A percentile compares a stretch with the other conserved stretches of the same genome.
These are phyloP conservation scores for Dromaius novaehollandiae DNA, from an alignment of 2,113 vertebrate genomes.

Conservation along the genomic window DNA sequence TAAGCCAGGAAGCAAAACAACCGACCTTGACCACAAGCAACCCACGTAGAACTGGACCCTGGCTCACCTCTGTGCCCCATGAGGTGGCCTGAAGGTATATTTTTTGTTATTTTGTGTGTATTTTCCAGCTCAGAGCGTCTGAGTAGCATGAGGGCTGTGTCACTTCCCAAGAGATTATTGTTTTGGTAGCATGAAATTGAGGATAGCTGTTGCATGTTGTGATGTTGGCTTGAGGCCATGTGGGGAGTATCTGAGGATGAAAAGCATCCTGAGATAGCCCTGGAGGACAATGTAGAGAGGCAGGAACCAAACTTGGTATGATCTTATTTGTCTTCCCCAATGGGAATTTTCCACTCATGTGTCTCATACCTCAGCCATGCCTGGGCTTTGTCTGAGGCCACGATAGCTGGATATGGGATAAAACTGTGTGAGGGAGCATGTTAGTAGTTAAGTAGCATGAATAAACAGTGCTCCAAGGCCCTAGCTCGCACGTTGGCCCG, in stretches of 20 bases:
- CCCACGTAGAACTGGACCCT: neutral
- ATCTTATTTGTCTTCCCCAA: neutral
- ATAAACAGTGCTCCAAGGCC: neutral
- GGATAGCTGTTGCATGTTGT: neutral
- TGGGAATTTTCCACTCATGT: neutral
- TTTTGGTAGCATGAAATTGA: neutral
- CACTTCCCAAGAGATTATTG: neutral
- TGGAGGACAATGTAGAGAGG: neutral
- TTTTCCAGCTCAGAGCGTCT: neutral
- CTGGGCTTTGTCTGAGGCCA: neutral
- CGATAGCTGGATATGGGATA: neutral
- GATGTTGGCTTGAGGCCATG: neutral
- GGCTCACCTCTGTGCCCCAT: neutral
- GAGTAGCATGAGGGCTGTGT: rapidly evolving
- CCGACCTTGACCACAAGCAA: neutral
- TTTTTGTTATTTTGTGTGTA: neutral
- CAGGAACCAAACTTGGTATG: neutral
- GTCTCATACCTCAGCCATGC: neutral
- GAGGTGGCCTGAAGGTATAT: neutral
- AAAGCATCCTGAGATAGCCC: neutral
- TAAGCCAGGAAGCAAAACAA: neutral
- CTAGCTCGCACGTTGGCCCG: neutral
- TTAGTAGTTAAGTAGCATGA: neutral
- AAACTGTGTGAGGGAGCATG: neutral
- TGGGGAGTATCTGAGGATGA: neutral